These are phyloP conservation scores for Nudaria mundana DNA, from an alignment of 2,888 invertebrate genomes.

Conservation along the genomic window DNA sequence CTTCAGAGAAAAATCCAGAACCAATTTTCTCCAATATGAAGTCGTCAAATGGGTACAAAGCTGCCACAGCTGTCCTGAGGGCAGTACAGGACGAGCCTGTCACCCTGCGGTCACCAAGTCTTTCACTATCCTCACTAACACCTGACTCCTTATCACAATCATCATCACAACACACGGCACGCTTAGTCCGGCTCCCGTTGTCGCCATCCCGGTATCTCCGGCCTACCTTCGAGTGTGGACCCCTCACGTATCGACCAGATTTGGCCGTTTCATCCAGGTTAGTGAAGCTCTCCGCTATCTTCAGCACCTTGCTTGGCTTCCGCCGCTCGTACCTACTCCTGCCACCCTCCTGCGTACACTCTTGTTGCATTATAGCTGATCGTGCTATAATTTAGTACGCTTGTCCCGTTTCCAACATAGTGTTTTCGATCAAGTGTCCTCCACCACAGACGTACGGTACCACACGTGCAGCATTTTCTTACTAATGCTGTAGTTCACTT, in stretches of 20 bases:
- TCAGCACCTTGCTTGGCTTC: slow-evolving; percentile 75
- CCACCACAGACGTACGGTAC: slow-evolving; percentile 49
- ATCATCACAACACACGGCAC: slow-evolving; percentile 69
- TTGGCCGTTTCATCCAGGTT: slow-evolving; percentile 76
- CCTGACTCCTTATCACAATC: slow-evolving; percentile 77
- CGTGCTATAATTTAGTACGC: slow-evolving; percentile 41
- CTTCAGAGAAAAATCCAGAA: slow-evolving; percentile 97
- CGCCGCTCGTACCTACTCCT: slow-evolving; percentile 72
- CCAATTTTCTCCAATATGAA: slow-evolving; percentile 96
- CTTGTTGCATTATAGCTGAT: slow-evolving; percentile 78
- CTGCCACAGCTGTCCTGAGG: slow-evolving; percentile 93
- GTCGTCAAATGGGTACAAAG: slow-evolving; percentile 95
- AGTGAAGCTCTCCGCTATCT: slow-evolving; percentile 79
- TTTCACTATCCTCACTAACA: slow-evolving; percentile 74
- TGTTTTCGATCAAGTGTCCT: slow-evolving; percentile 58
- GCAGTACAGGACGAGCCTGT: slow-evolving; percentile 90
- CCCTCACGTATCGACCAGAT: slow-evolving; percentile 69
- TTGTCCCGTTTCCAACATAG: slow-evolving; percentile 75
- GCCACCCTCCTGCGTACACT: slow-evolving; percentile 57
- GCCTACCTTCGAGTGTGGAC: slow-evolving; percentile 67
- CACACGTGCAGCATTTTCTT: slow-evolving; percentile 51
- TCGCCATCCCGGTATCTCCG: slow-evolving; percentile 59
- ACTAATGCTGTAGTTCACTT: slow-evolving; percentile 47
- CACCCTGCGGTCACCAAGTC: slow-evolving; percentile 68
- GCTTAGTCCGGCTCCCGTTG: slow-evolving; percentile 53